Percentiles rank a stretch among this genome's conserved stretches.
These are phyloP conservation scores for Zaprionus kolodkinae DNA, from an alignment of 1,140 invertebrate genomes.

Conservation along the genomic window DNA sequence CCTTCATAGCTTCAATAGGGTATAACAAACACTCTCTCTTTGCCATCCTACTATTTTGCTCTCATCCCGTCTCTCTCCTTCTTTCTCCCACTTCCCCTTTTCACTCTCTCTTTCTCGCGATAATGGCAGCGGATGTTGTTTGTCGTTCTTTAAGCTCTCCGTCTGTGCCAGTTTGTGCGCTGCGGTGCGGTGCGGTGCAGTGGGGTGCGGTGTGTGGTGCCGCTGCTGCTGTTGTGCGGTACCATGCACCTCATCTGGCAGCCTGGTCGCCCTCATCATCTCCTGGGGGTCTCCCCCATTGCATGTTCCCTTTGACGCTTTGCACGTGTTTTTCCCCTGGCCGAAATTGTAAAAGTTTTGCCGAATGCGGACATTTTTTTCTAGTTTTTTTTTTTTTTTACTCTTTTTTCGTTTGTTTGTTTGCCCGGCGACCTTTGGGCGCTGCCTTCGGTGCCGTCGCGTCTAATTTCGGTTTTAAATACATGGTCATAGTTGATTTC, in stretches of 20 bases:
- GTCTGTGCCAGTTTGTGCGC: conserved; percentile 12
- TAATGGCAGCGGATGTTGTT: conserved; percentile 63
- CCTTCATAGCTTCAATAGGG: neutral
- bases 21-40: conserved; percentile 25
- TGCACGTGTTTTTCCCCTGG: conserved; percentile 71
- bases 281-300: neutral
- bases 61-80: neutral
- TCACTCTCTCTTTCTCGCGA: conserved; percentile 5
- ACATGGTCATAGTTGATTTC: conserved; percentile 73
- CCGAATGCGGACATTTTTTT: conserved; percentile 23
- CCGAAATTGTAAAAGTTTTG: conserved; percentile 78
- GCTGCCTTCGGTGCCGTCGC: conserved; percentile 60
- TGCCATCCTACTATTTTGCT: neutral
- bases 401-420: conserved; percentile 14
- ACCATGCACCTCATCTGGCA: conserved; percentile 35
- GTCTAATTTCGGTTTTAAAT: conserved; percentile 80
- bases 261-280: conserved; percentile 36
- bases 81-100: neutral
- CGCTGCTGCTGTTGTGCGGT: conserved; percentile 2
- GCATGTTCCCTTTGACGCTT: conserved; percentile 68
- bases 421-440: conserved; percentile 55
- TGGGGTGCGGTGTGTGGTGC: conserved; percentile 2
- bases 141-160: conserved; percentile 63
- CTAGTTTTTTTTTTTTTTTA: conserved; percentile 1
- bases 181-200: neutral